phyloP scores from a whole-genome alignment of 1,140 invertebrate species.

The Euura saliciscinereae region DNA sequence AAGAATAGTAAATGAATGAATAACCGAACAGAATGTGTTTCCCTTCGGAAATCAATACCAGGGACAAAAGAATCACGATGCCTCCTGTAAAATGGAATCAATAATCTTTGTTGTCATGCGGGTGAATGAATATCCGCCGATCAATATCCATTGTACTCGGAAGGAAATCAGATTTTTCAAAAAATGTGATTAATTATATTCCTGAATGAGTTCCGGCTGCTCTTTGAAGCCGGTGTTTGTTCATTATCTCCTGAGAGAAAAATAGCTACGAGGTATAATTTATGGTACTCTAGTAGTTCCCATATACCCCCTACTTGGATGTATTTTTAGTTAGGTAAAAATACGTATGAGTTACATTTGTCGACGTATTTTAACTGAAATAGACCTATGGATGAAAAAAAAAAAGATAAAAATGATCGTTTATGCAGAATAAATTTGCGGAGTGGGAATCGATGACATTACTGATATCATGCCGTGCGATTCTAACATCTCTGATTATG shows the following conservation, averaged over 20 bases:
- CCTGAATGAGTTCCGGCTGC: no score
- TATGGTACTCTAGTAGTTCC: not conserved
- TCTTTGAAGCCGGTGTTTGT: no score
- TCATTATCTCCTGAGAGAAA: not conserved
- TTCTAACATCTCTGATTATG: not conserved
- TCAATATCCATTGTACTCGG: not conserved
- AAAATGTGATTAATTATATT: not conserved
- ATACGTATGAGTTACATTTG: not conserved
- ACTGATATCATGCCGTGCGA: not conserved
- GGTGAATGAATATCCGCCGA: not conserved
- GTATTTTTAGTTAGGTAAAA: constrained; percentile 13
- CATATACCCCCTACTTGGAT: constrained; percentile 11
- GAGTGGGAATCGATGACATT: not conserved
- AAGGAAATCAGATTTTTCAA: no score
- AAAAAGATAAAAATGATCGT: not conserved
- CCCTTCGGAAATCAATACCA: no score
- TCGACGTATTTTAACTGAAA: no score
- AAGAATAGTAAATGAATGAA: constrained; percentile 49
- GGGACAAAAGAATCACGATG: no score
- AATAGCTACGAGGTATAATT: not conserved
- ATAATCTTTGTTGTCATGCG: not conserved
- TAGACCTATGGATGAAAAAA: no score
- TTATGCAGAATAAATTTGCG: no score
- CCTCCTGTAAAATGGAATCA: no score
- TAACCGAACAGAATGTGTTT: no score